phyloP scores from a whole-genome alignment of 2,797 vertebrate genomes.

The Sebastes oblongus region DNA sequence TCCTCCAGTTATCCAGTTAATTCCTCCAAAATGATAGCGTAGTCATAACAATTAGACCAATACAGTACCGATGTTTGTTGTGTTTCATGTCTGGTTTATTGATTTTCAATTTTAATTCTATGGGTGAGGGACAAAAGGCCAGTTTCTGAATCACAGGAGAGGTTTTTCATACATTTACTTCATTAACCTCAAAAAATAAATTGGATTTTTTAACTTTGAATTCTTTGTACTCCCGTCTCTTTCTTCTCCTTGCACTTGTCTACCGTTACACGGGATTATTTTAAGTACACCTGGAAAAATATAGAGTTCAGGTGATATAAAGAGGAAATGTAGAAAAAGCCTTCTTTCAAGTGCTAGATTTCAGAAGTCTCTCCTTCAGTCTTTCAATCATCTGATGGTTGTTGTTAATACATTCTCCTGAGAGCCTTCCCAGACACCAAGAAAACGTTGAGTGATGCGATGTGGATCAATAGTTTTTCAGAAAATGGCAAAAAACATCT shows the following conservation, averaged over 20 bases:
- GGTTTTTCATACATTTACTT: conserved; percentile 24
- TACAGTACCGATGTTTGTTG: neutral
- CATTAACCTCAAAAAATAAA: conserved; percentile 42
- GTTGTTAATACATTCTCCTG: conserved; percentile 59
- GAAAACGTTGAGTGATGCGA: conserved; percentile 68
- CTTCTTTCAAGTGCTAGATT: conserved; percentile 34
- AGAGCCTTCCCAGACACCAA: conserved; percentile 49
- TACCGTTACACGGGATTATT: conserved; percentile 30
- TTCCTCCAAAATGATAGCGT: neutral
- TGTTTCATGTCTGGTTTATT: conserved; percentile 14
- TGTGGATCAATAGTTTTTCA: conserved; percentile 70
- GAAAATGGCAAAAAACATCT: conserved; percentile 61
- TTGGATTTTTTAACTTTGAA: conserved; percentile 17
- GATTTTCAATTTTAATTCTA: neutral
- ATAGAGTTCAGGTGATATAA: conserved; percentile 22
- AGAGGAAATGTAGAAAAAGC: conserved; percentile 21
- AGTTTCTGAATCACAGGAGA: conserved; percentile 23
- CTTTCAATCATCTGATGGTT: conserved; percentile 36
- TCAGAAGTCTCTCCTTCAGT: conserved; percentile 37
- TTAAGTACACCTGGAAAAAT: conserved; percentile 23
- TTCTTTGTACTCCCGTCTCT: neutral
- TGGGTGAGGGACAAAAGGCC: neutral
- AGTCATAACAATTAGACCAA: neutral
- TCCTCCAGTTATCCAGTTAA: neutral
- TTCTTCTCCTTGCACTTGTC: conserved; percentile 12